Conservation (phyloP, 2,113 vertebrate species). For the Raja brachyura region DNA sequence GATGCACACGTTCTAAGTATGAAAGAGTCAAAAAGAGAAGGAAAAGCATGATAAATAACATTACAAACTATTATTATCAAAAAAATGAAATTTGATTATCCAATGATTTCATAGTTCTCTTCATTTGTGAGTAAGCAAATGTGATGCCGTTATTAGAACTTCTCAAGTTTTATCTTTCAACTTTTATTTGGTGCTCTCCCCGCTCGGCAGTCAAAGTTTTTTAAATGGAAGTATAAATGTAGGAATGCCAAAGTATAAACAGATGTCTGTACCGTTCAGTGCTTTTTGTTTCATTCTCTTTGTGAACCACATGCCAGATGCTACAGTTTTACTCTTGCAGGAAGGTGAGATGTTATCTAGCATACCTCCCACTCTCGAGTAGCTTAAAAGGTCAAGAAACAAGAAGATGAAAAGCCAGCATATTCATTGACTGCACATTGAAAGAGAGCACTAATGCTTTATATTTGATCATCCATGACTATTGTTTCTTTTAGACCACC, state of each 20-base stretch:
- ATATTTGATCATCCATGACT: background rate
- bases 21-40: background rate
- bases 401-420: background rate
- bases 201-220: background rate
- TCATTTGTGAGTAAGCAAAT: background rate
- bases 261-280: background rate
- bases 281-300: background rate
- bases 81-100: background rate
- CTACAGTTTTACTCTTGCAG: background rate
- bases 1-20: background rate
- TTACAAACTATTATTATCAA: background rate
- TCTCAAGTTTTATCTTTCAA: background rate
- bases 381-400: background rate
- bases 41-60: background rate
- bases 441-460: background rate
- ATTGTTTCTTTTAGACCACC: constrained; percentile 25
- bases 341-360: constrained; percentile 13
- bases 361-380: background rate
- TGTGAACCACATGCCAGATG: background rate
- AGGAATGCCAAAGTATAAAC: background rate
- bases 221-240: background rate
- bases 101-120: background rate
- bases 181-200: background rate
- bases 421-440: background rate
- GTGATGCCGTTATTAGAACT: background rate